phyloP scores from a whole-genome alignment of 2,797 vertebrate species.

The Alauda arvensis region DNA sequence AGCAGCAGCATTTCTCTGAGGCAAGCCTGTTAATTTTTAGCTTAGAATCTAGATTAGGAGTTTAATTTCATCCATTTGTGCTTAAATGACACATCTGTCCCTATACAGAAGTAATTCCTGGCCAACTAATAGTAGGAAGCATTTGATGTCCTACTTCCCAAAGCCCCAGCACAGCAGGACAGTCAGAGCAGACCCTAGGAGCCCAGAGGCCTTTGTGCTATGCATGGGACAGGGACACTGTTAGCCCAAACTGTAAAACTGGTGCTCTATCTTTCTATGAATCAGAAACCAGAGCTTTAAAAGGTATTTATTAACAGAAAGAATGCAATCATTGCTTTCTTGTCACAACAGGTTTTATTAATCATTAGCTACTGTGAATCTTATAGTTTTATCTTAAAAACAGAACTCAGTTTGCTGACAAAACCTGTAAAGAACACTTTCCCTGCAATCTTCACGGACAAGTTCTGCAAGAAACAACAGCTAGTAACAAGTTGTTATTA shows the following conservation, averaged over 20 bases:
- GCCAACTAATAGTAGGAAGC: background rate
- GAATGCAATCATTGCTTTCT: background rate
- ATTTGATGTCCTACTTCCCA: background rate
- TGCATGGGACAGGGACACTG: fast-evolving
- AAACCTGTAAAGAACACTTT: background rate
- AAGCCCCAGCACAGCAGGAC: background rate
- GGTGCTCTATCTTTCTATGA: background rate
- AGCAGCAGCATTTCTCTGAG: background rate
- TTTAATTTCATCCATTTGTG: background rate
- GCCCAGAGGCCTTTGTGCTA: background rate
- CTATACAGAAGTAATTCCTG: background rate
- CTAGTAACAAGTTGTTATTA: background rate
- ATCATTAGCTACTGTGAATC: background rate
- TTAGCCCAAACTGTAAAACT: background rate
- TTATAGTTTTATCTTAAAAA: background rate
- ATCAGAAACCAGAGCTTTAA: background rate
- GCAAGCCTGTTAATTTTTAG: background rate
- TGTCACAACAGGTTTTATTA: background rate
- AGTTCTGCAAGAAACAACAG: background rate
- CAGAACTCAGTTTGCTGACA: background rate
- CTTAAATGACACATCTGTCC: background rate
- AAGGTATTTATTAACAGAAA: background rate
- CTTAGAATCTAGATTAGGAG: background rate
- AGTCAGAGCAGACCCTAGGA: fast-evolving
- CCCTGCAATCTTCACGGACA: background rate